A percentile compares a stretch with the other conserved stretches of the same genome.
These are phyloP conservation scores for Scytalopus superciliaris DNA, from an alignment of 2,113 vertebrate genomes.

Conservation along the genomic window DNA sequence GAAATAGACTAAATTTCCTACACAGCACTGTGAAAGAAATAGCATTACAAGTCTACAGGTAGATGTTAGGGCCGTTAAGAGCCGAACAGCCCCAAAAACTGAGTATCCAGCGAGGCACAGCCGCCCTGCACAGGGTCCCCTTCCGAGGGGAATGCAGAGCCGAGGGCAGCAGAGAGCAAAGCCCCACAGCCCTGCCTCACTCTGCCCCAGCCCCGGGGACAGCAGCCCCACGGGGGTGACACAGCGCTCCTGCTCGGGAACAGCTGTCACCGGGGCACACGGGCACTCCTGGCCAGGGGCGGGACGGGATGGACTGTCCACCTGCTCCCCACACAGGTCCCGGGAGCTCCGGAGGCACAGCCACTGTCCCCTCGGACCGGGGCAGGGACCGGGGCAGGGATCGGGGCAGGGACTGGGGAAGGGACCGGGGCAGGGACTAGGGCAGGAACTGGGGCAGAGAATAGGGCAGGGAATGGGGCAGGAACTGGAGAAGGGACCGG, in stretches of 20 bases:
- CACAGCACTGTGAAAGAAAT: background rate
- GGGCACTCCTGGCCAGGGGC: background rate
- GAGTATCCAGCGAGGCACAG: background rate
- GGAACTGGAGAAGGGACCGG: background rate
- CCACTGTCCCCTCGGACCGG: background rate
- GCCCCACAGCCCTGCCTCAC: background rate
- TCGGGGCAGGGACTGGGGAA: too few relatives aligned
- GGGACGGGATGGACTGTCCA: accelerated
- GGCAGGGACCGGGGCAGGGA: too few relatives aligned
- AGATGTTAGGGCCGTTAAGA: background rate
- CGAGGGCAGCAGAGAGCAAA: background rate
- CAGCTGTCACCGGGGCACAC: background rate
- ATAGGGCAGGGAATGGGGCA: too few relatives aligned
- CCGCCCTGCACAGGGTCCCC: background rate
- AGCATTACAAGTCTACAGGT: background rate
- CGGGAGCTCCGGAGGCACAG: background rate
- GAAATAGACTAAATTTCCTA: conserved; percentile 35
- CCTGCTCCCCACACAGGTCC: accelerated
- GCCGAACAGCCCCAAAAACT: background rate
- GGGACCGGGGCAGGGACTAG: too few relatives aligned
- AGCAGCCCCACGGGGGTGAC: background rate
- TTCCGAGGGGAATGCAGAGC: background rate
- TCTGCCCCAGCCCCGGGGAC: background rate
- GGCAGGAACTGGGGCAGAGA: too few relatives aligned
- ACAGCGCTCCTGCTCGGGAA: background rate